Conservation (phyloP, 2,797 vertebrate species). For the Acropternis orthonyx region DNA sequence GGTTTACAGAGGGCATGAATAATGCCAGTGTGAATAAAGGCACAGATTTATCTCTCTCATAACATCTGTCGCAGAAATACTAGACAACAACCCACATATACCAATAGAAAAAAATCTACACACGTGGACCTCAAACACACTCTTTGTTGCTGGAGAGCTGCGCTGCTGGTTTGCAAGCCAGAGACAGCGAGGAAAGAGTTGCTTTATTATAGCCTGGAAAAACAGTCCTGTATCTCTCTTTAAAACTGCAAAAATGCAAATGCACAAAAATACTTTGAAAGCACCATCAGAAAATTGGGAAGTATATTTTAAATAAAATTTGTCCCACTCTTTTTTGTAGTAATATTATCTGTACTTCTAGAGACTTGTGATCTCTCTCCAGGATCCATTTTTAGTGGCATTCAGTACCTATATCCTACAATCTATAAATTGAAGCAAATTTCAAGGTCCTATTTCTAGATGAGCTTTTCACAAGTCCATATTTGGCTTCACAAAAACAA, state of each 20-base stretch:
- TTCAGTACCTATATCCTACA: background rate
- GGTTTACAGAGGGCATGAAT: accelerated
- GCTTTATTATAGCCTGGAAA: background rate
- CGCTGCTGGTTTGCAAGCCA: background rate
- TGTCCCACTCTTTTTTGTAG: background rate
- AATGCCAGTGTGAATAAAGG: background rate
- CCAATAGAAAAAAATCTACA: accelerated
- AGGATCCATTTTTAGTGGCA: background rate
- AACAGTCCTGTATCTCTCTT: background rate
- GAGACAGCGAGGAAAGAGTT: background rate
- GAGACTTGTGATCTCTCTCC: background rate
- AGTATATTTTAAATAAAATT: background rate
- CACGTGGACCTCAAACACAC: background rate
- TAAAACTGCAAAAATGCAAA: background rate
- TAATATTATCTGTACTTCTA: background rate
- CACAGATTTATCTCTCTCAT: background rate
- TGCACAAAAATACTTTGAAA: background rate
- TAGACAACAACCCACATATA: background rate
- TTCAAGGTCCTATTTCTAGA: background rate
- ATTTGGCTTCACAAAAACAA: background rate
- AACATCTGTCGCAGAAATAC: background rate
- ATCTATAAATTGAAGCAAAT: background rate
- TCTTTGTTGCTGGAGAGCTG: background rate
- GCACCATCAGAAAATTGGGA: background rate
- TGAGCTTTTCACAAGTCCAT: accelerated